Conservation (phyloP, 1,140 invertebrate species). For the Scaptomyza pallida region DNA sequence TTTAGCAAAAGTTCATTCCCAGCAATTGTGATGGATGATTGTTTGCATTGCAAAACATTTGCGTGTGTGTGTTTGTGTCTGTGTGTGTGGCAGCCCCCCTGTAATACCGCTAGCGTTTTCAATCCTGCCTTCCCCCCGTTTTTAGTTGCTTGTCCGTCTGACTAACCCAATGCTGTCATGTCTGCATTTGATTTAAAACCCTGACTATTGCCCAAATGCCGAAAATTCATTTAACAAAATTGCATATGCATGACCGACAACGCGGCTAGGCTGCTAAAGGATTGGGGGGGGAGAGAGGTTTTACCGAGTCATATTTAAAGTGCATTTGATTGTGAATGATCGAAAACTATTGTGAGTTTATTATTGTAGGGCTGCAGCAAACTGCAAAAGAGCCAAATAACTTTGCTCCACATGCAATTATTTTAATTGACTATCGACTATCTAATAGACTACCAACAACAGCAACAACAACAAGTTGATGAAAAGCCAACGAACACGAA, state of each 20-base stretch:
- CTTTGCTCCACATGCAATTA: slow-evolving; percentile 11
- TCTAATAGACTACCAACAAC: not conserved
- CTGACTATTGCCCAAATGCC: slow-evolving; percentile 35
- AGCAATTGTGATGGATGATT: slow-evolving; percentile 77
- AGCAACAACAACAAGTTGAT: not conserved
- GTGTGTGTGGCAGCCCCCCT: slow-evolving; percentile 23
- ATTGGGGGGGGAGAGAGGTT: not conserved
- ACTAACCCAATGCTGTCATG: slow-evolving; percentile 5
- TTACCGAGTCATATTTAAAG: slow-evolving; percentile 31
- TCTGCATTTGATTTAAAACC: slow-evolving; percentile 37
- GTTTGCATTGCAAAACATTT: slow-evolving; percentile 73
- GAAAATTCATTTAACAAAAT: slow-evolving; percentile 56
- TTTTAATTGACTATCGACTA: slow-evolving; percentile 13
- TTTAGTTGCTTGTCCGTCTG: slow-evolving; percentile 1
- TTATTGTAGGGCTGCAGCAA: slow-evolving; percentile 34
- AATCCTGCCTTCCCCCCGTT: not conserved
- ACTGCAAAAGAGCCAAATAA: slow-evolving; percentile 7
- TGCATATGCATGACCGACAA: slow-evolving; percentile 55
- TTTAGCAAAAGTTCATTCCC: slow-evolving; percentile 57
- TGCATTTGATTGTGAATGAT: slow-evolving; percentile 31
- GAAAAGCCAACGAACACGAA: not conserved
- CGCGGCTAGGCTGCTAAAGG: not conserved
- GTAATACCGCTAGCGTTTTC: slow-evolving; percentile 39
- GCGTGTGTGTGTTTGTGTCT: slow-evolving; percentile 2
- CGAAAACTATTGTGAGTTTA: slow-evolving; percentile 48